A percentile compares a stretch with the other conserved stretches of the same genome.
Conservation (phyloP, 2,888 invertebrate species). For the Chironomus tentans region DNA sequence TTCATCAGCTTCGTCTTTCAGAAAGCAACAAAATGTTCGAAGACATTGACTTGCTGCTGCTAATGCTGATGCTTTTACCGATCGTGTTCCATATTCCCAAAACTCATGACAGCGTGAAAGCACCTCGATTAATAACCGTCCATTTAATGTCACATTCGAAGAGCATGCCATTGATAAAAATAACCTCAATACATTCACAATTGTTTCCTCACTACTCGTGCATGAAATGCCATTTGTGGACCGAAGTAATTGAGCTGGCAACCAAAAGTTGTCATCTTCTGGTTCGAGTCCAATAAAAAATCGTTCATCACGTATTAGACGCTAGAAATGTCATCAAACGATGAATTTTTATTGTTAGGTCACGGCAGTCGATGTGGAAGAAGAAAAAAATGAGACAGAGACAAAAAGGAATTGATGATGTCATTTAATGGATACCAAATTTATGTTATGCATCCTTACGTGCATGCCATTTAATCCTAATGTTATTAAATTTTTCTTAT, state of each 20-base stretch:
- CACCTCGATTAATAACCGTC: conserved; percentile 76
- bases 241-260: conserved; percentile 82
- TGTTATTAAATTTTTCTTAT: conserved; percentile 72
- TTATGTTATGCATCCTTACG: conserved; percentile 50
- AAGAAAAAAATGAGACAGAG: neutral
- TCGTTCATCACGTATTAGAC: conserved; percentile 81
- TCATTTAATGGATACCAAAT: neutral
- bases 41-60: conserved; percentile 86
- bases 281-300: conserved; percentile 85
- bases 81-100: conserved; percentile 66
- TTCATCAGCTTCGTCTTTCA: conserved; percentile 51
- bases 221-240: conserved; percentile 55
- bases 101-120: conserved; percentile 77
- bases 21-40: conserved; percentile 72
- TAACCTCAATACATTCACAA: conserved; percentile 61
- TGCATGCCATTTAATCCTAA: conserved; percentile 82
- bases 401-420: too few species aligned
- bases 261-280: conserved; percentile 86
- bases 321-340: conserved; percentile 45
- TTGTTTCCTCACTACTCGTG: conserved; percentile 70
- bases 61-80: conserved; percentile 75
- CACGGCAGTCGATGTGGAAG: conserved; percentile 1
- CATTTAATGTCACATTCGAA: conserved; percentile 81
- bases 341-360: neutral
- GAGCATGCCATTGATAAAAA: conserved; percentile 81